phyloP scores from a whole-genome alignment of 2,113 vertebrate genomes.

The Platysteira castanea region DNA sequence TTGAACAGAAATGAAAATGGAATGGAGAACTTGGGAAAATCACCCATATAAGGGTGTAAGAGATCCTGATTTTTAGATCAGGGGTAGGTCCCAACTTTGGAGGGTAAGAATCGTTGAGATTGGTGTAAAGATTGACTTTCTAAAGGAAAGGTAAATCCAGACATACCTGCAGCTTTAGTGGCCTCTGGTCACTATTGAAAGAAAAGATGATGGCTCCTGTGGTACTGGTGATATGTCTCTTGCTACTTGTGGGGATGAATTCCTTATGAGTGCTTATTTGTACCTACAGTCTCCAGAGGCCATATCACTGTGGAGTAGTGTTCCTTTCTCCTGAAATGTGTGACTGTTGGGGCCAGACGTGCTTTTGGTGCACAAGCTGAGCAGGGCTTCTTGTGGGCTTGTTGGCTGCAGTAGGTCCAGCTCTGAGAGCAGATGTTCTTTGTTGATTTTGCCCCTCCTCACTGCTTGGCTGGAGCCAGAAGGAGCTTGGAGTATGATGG shows the following conservation, averaged over 20 bases:
- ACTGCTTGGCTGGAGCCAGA: background rate
- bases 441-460: background rate
- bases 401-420: background rate
- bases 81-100: background rate
- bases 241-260: background rate
- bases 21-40: background rate
- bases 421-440: background rate
- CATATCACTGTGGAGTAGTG: rapidly evolving
- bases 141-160: background rate
- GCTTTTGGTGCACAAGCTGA: rapidly evolving
- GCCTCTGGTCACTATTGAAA: background rate
- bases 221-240: background rate
- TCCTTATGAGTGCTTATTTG: background rate
- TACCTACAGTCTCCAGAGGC: background rate
- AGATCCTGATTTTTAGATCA: background rate
- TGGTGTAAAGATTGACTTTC: background rate
- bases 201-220: background rate
- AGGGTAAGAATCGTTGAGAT: background rate
- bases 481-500: background rate
- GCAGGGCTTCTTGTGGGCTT: background rate
- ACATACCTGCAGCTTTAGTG: background rate
- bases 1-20: background rate
- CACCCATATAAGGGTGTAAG: background rate
- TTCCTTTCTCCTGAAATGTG: background rate
- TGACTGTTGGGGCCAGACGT: rapidly evolving